phyloP scores from a whole-genome alignment of 2,888 invertebrate species.

The Calliopum simillimum region DNA sequence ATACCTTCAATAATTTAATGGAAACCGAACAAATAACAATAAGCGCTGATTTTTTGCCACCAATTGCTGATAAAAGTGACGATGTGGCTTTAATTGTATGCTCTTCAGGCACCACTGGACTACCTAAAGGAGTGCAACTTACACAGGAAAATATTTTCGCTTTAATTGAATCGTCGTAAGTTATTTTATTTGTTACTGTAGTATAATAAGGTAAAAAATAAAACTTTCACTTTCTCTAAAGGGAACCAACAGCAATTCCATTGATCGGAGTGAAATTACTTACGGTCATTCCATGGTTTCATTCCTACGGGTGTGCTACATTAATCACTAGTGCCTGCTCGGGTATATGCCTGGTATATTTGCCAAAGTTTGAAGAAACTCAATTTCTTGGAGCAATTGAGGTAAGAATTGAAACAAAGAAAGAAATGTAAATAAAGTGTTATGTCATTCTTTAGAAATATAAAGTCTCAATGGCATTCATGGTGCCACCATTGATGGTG shows the following conservation, averaged over 20 bases:
- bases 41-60: slow-evolving; percentile 64
- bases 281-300: slow-evolving; percentile 86
- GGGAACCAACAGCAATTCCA: slow-evolving; percentile 55
- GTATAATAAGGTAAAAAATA: background rate
- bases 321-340: slow-evolving; percentile 72
- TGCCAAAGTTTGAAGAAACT: slow-evolving; percentile 78
- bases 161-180: slow-evolving; percentile 61
- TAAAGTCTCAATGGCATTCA: slow-evolving; percentile 74
- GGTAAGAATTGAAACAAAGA: slow-evolving; percentile 48
- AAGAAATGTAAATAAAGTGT: no score
- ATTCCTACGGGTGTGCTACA: slow-evolving; percentile 81
- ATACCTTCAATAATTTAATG: slow-evolving; percentile 55
- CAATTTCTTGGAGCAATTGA: slow-evolving; percentile 80
- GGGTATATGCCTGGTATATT: slow-evolving; percentile 72
- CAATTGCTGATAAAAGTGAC: slow-evolving; percentile 69
- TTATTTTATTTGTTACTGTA: background rate
- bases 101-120: slow-evolving; percentile 84
- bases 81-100: slow-evolving; percentile 76
- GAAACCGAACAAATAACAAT: slow-evolving; percentile 59
- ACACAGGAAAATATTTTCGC: slow-evolving; percentile 75
- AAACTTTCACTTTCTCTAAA: slow-evolving; percentile 41
- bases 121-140: slow-evolving; percentile 83
- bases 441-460: slow-evolving; percentile 57
- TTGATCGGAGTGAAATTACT: slow-evolving; percentile 65
- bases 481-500: slow-evolving; percentile 88